Evolutionary conservation across 2,797 vertebrate genomes (phyloP).

Genomic region (Muscicapa comitata): DNA sequence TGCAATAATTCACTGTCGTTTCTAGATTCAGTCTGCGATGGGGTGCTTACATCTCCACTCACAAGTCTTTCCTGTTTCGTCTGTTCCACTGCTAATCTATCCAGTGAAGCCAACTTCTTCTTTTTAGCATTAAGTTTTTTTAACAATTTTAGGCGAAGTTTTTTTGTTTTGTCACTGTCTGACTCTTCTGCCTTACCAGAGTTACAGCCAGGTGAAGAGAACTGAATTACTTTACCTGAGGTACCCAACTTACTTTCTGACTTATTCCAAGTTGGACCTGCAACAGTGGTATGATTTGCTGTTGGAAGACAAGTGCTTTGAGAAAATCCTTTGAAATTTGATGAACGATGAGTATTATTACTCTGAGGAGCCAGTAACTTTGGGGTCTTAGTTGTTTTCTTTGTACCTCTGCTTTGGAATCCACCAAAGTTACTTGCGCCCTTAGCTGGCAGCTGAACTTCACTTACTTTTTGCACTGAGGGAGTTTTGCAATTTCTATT

Average conservation of each 20-base stretch:
- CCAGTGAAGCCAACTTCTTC: conserved; percentile 85
- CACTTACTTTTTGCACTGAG: conserved; percentile 13
- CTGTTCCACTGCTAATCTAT: conserved; percentile 69
- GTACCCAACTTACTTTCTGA: neutral
- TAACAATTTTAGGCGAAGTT: conserved; percentile 84
- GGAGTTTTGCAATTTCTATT: conserved; percentile 19
- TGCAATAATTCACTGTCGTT: conserved; percentile 65
- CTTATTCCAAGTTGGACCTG: neutral
- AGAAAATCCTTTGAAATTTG: neutral
- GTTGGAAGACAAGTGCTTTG: neutral
- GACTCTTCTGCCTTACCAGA: conserved; percentile 15
- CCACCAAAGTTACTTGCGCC: conserved; percentile 85
- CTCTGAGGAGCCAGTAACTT: neutral
- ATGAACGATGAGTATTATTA: neutral
- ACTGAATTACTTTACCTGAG: neutral
- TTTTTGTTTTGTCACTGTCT: conserved; percentile 72
- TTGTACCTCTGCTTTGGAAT: conserved; percentile 74
- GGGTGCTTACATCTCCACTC: neutral
- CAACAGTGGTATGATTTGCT: neutral
- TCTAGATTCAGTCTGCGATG: neutral
- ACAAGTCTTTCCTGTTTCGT: neutral
- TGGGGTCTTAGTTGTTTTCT: neutral
- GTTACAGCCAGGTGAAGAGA: neutral
- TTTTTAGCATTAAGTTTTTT: conserved; percentile 93
- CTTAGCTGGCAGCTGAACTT: conserved; percentile 73